Base-by-base conservation (phyloP, 2,113 vertebrate genomes). In the Cyphomyrus plagiostoma region DNA sequence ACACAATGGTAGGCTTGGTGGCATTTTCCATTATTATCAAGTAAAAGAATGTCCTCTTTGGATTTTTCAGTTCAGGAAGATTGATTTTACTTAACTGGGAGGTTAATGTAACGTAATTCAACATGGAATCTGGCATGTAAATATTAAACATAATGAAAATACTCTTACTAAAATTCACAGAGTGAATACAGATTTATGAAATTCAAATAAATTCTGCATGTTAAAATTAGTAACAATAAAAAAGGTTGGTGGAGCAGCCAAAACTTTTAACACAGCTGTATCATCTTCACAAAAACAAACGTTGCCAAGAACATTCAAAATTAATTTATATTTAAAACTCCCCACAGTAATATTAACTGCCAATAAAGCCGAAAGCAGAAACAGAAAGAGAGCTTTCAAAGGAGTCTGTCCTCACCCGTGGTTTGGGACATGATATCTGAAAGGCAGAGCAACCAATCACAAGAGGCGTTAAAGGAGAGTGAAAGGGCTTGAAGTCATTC, bases 151-250 rank as follows among this genome's bases (percentile, higher is more conserved):
- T 19, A 39, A 39, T 77, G 13, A 49, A 46, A 17, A 56, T 46
- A 84, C 3, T 45, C 21, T n/a, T 21, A 87, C 46, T 56, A n/a
- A 19, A 21, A n/a, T 35, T 53, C 26, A 52, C 26, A 86, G 8
- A 53, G 15, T 87, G 74, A 80, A 80, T 39, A 80, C 30, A 39
- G 15, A 42, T 87, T 50, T 35, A 53, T 35, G 49, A 39, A 53
- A 53, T 21, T 87, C 85, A 39, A 26, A 35, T 87, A 53, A 50
- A 56, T 49, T 19, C 48, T 50, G 46, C 23, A 52, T 15, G 26
- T 30, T 87, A 53, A 56, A 52, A 53, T 35, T 53, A 87, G 50
- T 19, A 87, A 87, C 50, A 52, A 87, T 53, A 52, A 87, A 86
- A n/a, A 49, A 86, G 30, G n/a, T 8, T 9, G 26, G 26, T 4